phyloP scores from a whole-genome alignment of 2,113 vertebrate species.

The Galbula dea region DNA sequence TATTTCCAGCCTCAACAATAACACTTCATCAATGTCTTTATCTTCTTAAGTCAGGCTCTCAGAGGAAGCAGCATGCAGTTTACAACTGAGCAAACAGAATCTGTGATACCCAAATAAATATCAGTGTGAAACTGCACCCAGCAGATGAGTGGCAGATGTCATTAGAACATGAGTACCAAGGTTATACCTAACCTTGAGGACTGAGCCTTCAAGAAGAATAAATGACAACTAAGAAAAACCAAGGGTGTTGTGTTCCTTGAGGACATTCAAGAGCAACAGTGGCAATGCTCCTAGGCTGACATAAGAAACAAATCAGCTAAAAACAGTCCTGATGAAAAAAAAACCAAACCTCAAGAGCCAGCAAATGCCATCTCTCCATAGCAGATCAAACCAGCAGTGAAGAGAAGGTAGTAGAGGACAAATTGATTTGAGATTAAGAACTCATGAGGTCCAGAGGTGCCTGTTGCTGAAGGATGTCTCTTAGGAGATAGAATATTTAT shows the following conservation, averaged over 20 bases:
- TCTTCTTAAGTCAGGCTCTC: not conserved
- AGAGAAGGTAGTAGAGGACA: conserved; percentile 7
- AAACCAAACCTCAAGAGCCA: not conserved
- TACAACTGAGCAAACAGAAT: not conserved
- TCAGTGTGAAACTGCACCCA: not conserved
- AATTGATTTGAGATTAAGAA: not conserved
- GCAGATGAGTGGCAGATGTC: not conserved
- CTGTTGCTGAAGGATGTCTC: not conserved
- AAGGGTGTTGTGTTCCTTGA: not conserved
- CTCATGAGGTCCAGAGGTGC: not conserved
- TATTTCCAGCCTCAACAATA: not conserved
- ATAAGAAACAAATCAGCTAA: not conserved
- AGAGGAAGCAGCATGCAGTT: not conserved
- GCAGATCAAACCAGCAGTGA: conserved; percentile 6
- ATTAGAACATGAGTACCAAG: not conserved
- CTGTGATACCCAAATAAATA: not conserved
- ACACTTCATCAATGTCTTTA: not conserved
- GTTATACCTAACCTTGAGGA: not conserved
- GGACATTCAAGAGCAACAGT: not conserved
- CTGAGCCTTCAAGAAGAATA: not conserved
- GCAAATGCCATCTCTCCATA: not conserved
- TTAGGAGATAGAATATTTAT: not conserved
- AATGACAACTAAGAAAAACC: not conserved
- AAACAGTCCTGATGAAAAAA: not conserved
- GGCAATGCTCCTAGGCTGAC: not conserved